These are phyloP conservation scores for Drosophila ustulata DNA, from an alignment of 2,888 invertebrate genomes.

Conservation along the genomic window DNA sequence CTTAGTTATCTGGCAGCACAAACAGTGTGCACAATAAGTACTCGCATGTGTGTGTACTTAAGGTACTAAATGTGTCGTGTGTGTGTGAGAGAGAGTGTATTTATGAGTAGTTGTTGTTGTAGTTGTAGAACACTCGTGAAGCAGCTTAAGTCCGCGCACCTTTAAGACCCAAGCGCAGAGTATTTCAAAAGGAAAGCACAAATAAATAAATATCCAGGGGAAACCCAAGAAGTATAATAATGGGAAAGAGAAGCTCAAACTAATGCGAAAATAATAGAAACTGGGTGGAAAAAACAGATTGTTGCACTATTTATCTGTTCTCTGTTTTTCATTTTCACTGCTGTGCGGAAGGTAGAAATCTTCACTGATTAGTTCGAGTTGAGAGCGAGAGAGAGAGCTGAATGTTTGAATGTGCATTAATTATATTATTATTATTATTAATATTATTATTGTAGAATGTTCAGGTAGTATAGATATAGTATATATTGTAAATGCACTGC, in stretches of 20 bases:
- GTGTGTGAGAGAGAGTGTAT: constrained; percentile 10
- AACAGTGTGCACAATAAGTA: neutral
- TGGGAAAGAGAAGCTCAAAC: constrained; percentile 5
- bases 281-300: constrained; percentile 23
- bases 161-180: constrained; percentile 22
- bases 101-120: neutral
- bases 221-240: constrained; percentile 8
- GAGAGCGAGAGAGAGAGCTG: constrained; percentile 14
- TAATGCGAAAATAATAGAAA: constrained; percentile 5
- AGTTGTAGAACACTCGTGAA: constrained; percentile 18
- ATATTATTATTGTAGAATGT: neutral
- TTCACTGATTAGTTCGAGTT: constrained; percentile 62
- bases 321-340: constrained; percentile 33
- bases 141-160: constrained; percentile 23
- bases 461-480: neutral
- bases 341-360: constrained; percentile 67
- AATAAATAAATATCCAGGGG: neutral
- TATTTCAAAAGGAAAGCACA: neutral
- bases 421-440: constrained; percentile 13
- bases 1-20: constrained; percentile 2
- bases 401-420: constrained; percentile 52
- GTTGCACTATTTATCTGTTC: neutral
- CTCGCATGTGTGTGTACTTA: neutral
- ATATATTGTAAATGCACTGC: neutral
- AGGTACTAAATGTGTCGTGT: constrained; percentile 1